Evolutionary conservation across 1,140 invertebrate genomes (phyloP).

Genomic region (Ylistrum balloti): DNA sequence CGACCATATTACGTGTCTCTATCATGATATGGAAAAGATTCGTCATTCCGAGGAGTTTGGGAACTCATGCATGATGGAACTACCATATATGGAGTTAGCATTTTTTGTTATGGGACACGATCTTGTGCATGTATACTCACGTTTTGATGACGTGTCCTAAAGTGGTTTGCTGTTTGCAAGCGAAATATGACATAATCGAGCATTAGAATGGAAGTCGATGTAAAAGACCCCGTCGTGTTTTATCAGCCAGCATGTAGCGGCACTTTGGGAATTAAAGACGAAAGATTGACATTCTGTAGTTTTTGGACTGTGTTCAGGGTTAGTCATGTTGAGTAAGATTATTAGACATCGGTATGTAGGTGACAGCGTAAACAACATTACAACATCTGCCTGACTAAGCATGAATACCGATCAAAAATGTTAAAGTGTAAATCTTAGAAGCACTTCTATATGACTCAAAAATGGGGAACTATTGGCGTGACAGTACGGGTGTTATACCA

Average conservation of each 20-base stretch:
- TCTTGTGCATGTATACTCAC: background rate
- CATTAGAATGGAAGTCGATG: background rate
- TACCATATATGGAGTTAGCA: background rate
- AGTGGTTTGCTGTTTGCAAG: background rate
- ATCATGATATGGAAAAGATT: background rate
- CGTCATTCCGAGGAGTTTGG: background rate
- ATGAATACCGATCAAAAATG: too few species aligned
- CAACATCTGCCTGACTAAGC: background rate
- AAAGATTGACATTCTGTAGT: background rate
- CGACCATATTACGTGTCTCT: background rate
- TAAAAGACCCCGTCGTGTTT: background rate
- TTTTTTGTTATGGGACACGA: background rate
- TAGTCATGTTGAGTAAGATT: background rate
- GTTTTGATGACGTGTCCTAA: background rate
- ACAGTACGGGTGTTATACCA: too few species aligned
- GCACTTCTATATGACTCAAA: too few species aligned
- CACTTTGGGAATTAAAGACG: conserved; percentile 10
- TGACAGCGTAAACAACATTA: background rate
- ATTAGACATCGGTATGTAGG: background rate
- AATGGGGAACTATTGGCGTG: too few species aligned
- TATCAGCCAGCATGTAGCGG: background rate
- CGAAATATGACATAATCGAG: conserved; percentile 1
- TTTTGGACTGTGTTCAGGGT: background rate
- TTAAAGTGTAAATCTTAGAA: too few species aligned
- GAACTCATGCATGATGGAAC: conserved; percentile 3